Percentiles rank a stretch among this genome's conserved stretches.
These are phyloP conservation scores for Drosophila truncata DNA, from an alignment of 1,140 invertebrate genomes.

Conservation along the genomic window DNA sequence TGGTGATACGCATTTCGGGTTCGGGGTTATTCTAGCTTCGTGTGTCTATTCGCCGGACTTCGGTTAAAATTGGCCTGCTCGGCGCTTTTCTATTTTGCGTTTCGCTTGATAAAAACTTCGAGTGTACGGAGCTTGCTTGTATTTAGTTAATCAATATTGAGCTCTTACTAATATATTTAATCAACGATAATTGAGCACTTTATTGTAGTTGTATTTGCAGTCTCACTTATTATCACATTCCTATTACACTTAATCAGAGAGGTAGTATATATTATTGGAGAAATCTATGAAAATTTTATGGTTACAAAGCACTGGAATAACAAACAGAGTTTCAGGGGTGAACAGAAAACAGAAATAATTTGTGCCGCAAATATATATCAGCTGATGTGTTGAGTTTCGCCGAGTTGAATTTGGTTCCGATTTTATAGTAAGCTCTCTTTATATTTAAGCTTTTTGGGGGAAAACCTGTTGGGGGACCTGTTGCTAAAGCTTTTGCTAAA, in stretches of 20 bases:
- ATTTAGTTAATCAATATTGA: slow-evolving; percentile 19
- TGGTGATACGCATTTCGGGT: slow-evolving; percentile 54
- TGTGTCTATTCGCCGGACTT: slow-evolving; percentile 14
- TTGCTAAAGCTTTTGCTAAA: slow-evolving; percentile 32
- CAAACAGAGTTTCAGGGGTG: slow-evolving; percentile 28
- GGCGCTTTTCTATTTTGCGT: slow-evolving; percentile 13
- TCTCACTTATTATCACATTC: slow-evolving; percentile 34
- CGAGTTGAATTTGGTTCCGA: slow-evolving; percentile 16
- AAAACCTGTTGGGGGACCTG: slow-evolving; percentile 55
- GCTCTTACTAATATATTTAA: slow-evolving; percentile 27
- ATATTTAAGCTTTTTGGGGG: slow-evolving; percentile 19
- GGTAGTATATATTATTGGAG: slow-evolving; percentile 23
- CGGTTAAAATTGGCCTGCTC: slow-evolving; percentile 3
- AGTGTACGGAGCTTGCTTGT: not conserved
- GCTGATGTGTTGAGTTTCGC: slow-evolving; percentile 36
- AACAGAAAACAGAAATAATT: not conserved
- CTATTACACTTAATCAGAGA: slow-evolving; percentile 5
- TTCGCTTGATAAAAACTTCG: slow-evolving; percentile 7
- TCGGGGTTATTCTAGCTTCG: slow-evolving; percentile 16
- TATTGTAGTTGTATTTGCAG: not conserved
- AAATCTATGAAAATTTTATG: not conserved
- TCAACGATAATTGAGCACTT: slow-evolving; percentile 42
- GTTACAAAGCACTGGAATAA: not conserved
- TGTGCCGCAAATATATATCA: slow-evolving; percentile 17
- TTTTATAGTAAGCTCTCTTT: slow-evolving; percentile 9